Evolutionary conservation across 2,113 vertebrate species (phyloP).

Genomic region (Synchiropus splendidus): DNA sequence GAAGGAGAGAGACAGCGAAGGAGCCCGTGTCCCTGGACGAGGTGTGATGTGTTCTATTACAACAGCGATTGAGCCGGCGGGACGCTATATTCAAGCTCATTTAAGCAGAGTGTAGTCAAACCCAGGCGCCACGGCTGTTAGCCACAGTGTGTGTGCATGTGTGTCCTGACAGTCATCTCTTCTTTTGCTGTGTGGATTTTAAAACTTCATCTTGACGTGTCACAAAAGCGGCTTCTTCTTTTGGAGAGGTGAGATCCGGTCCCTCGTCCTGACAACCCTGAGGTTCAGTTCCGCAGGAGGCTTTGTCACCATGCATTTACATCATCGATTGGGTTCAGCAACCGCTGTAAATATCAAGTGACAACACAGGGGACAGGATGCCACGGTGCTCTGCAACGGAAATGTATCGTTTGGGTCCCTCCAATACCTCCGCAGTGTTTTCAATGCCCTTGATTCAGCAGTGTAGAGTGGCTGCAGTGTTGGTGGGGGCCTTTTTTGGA

Average conservation of each 20-base stretch:
- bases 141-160: constrained; percentile 2
- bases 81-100: constrained; percentile 58
- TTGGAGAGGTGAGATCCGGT: no score
- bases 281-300: constrained; percentile 38
- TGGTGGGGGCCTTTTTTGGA: no score
- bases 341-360: constrained; percentile 54
- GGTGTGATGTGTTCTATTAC: constrained; percentile 55
- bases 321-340: constrained; percentile 40
- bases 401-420: no score
- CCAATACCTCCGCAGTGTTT: no score
- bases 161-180: not conserved
- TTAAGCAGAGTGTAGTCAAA: constrained; percentile 44
- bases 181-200: no score
- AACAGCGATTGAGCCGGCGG: constrained; percentile 51
- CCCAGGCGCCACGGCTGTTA: constrained; percentile 32
- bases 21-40: constrained; percentile 45
- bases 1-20: constrained; percentile 15
- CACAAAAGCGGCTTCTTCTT: no score
- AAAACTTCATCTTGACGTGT: no score
- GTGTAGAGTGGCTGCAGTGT: no score
- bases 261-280: constrained; percentile 24
- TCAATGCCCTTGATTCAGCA: no score
- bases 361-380: constrained; percentile 19
- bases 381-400: constrained; percentile 27
- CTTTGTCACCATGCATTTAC: constrained; percentile 45